These are phyloP conservation scores for Channa argus DNA, from an alignment of 2,113 vertebrate genomes.

Conservation along the genomic window DNA sequence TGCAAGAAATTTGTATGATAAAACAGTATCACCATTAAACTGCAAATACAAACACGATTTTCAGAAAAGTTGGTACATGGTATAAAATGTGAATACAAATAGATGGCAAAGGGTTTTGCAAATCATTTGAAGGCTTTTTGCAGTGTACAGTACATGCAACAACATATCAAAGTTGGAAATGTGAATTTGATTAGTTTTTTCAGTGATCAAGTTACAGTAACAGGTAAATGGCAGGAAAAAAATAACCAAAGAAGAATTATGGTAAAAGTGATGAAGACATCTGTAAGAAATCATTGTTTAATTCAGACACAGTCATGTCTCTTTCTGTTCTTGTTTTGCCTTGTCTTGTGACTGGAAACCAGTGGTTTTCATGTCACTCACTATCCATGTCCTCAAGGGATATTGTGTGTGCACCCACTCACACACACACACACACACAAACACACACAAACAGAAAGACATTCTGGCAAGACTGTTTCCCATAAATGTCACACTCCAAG, in stretches of 20 bases:
- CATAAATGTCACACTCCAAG: not conserved
- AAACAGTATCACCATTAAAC: too few relatives aligned
- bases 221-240: too few relatives aligned
- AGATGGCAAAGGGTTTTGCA: too few relatives aligned
- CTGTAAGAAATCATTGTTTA: not conserved
- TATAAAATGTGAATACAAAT: too few relatives aligned
- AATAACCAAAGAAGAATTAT: not conserved
- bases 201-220: not conserved
- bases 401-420: not conserved
- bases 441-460: not conserved
- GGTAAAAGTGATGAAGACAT: not conserved
- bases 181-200: too few relatives aligned
- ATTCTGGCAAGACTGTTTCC: not conserved
- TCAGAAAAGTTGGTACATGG: too few relatives aligned
- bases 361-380: not conserved
- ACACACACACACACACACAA: too few relatives aligned
- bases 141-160: too few relatives aligned
- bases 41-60: too few relatives aligned
- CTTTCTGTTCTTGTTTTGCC: not conserved
- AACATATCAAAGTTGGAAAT: too few relatives aligned
- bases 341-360: conserved; percentile 54
- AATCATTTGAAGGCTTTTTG: too few relatives aligned
- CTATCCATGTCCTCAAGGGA: not conserved
- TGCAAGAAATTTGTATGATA: too few relatives aligned
- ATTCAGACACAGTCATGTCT: not conserved